Conservation (phyloP, 2,888 invertebrate species). For the Neoitamus cyanurus region DNA sequence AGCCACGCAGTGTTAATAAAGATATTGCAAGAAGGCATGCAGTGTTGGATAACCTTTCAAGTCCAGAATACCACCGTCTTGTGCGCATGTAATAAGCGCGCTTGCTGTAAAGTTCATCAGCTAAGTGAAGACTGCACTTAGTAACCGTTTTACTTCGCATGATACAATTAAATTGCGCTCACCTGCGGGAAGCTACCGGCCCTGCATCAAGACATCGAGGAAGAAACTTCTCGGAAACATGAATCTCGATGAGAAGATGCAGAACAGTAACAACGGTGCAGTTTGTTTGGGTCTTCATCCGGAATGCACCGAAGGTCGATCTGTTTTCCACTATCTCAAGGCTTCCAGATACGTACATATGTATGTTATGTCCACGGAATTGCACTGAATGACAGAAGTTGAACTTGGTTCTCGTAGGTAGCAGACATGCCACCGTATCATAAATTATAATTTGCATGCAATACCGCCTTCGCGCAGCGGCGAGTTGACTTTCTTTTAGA, state of each 20-base stretch:
- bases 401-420: background rate
- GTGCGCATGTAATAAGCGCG: background rate
- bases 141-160: background rate
- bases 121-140: background rate
- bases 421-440: background rate
- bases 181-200: background rate
- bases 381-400: background rate
- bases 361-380: background rate
- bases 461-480: background rate
- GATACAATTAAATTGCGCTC: background rate
- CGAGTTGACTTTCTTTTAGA: background rate
- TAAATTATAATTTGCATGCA: background rate
- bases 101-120: background rate
- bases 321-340: slow-evolving; percentile 13
- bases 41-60: background rate
- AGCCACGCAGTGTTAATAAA: background rate
- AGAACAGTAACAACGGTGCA: background rate
- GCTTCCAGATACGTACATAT: background rate
- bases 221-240: background rate
- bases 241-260: background rate
- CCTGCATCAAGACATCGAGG: background rate
- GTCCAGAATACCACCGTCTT: background rate
- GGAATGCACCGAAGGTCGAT: slow-evolving; percentile 16
- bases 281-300: background rate
- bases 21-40: background rate